Conservation (phyloP, 2,888 invertebrate genomes). For the Eilema caniola region DNA sequence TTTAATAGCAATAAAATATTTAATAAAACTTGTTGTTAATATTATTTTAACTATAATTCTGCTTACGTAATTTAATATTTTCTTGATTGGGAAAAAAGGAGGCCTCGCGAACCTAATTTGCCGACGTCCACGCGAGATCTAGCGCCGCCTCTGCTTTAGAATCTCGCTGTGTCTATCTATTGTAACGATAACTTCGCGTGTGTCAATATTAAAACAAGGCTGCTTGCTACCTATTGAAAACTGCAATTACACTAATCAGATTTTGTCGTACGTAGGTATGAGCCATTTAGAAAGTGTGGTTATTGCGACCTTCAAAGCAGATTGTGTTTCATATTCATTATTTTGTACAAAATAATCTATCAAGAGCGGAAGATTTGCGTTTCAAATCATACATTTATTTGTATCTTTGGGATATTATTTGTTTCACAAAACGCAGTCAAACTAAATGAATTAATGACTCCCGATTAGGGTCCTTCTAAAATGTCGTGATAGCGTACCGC, state of each 20-base stretch:
- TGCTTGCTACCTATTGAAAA: constrained; percentile 4
- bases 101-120: too few relatives aligned
- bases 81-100: too few relatives aligned
- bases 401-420: not conserved
- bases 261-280: constrained; percentile 33
- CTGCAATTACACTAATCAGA: not conserved
- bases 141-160: too few relatives aligned
- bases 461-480: not conserved
- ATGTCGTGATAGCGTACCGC: not conserved
- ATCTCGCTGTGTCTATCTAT: constrained; percentile 38
- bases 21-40: too few relatives aligned
- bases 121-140: too few relatives aligned
- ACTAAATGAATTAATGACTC: not conserved
- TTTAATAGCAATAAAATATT: too few relatives aligned
- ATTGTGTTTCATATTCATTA: not conserved
- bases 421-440: not conserved
- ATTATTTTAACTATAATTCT: too few relatives aligned
- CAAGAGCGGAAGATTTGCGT: not conserved
- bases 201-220: constrained; percentile 30
- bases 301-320: not conserved
- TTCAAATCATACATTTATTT: not conserved
- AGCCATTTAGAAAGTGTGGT: constrained; percentile 5
- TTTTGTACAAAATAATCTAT: not conserved
- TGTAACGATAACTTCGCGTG: constrained; percentile 25
- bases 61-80: too few relatives aligned